phyloP scores from a whole-genome alignment of 2,113 vertebrate species.

The Vidua macroura region DNA sequence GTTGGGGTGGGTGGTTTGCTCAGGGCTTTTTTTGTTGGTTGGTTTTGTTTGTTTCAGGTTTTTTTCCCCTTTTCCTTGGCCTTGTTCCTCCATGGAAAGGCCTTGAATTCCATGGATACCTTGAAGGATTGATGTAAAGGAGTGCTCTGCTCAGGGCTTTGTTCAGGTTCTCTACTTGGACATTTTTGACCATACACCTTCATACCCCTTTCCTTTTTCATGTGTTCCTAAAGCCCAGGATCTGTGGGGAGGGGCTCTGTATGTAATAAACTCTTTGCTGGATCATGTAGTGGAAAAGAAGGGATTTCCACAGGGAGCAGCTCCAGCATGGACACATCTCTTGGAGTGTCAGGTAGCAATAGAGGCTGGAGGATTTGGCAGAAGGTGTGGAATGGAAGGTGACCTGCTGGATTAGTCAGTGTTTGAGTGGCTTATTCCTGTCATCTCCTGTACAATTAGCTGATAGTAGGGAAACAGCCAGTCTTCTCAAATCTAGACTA shows the following conservation, averaged over 20 bases:
- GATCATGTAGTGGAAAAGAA: not conserved
- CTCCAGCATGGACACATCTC: not conserved
- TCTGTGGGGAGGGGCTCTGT: not conserved
- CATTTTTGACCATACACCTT: not conserved
- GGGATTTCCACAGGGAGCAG: not conserved
- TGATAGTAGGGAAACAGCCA: not conserved
- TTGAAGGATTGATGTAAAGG: not conserved
- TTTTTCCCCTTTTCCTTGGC: not conserved
- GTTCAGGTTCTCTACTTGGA: not conserved
- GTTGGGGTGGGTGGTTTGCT: not conserved
- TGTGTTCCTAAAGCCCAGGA: not conserved
- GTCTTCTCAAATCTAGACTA: not conserved
- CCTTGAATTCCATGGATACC: not conserved
- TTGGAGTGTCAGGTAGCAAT: not conserved
- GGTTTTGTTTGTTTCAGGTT: accelerated
- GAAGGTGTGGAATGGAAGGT: not conserved
- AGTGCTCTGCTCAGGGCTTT: not conserved
- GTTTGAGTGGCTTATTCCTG: not conserved
- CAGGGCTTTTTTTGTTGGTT: not conserved
- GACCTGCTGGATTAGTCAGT: not conserved
- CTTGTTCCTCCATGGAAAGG: not conserved
- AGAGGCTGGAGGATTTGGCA: not conserved
- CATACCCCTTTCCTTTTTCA: not conserved
- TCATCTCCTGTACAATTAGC: not conserved
- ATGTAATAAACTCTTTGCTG: not conserved